A percentile compares a stretch with the other conserved stretches of the same genome.
Evolutionary conservation across 2,888 invertebrate species (phyloP).

Genomic region (Erebia palarica): DNA sequence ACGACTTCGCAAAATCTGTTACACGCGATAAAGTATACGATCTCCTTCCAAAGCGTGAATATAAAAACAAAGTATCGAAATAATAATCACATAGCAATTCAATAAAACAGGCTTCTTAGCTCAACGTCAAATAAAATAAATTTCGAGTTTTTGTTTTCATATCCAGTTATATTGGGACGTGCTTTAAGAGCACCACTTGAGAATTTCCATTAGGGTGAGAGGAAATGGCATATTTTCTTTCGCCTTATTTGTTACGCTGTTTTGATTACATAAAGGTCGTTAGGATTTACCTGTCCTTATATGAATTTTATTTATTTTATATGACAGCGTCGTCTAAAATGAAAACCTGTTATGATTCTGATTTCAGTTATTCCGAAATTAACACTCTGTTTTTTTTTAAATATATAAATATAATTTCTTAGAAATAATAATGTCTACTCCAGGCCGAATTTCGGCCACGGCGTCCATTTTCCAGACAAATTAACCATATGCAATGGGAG

Average conservation of each 20-base stretch:
- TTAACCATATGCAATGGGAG: no score
- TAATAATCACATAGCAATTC: constrained; percentile 17
- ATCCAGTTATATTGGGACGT: constrained; percentile 22
- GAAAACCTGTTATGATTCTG: no score
- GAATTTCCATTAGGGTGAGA: constrained; percentile 25
- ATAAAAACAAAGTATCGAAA: constrained; percentile 14
- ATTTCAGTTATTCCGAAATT: no score
- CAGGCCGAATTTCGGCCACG: no score
- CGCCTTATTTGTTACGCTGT: constrained; percentile 20
- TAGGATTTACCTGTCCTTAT: constrained; percentile 18
- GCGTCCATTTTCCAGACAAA: no score
- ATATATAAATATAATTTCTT: no score
- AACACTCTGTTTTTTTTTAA: no score
- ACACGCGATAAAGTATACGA: not conserved
- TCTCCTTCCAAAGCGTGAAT: not conserved
- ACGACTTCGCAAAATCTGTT: no score
- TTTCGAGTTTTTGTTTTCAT: constrained; percentile 19
- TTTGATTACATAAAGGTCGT: constrained; percentile 18
- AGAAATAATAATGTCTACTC: no score
- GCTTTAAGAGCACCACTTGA: constrained; percentile 22
- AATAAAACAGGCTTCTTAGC: constrained; percentile 24
- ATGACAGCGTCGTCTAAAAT: no score
- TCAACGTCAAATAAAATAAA: constrained; percentile 20
- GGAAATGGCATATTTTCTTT: constrained; percentile 23
- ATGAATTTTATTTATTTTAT: not conserved